Percentiles rank a stretch among this genome's conserved stretches.
Conservation (phyloP, 2,888 invertebrate species). For the Glaucopsyche alexis region DNA sequence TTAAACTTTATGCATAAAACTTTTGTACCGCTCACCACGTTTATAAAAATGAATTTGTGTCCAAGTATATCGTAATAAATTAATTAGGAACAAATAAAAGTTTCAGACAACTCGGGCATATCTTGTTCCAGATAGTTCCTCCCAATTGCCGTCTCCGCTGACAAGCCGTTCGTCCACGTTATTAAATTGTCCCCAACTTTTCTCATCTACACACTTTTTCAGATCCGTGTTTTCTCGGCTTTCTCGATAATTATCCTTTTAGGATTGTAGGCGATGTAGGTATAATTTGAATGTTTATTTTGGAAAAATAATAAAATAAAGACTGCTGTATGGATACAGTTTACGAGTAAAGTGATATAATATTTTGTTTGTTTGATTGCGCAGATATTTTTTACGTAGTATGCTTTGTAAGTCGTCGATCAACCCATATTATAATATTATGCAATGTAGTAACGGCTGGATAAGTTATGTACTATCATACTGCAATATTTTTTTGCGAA, state of each 20-base stretch:
- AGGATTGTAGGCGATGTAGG: neutral
- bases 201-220: constrained; percentile 50
- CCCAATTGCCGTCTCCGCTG: constrained; percentile 41
- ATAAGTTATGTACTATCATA: too few species aligned
- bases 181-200: constrained; percentile 74
- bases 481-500: too few species aligned
- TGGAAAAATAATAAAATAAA: neutral
- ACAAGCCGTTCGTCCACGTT: constrained; percentile 52
- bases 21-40: neutral
- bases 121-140: constrained; percentile 37
- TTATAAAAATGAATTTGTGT: constrained; percentile 1
- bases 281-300: constrained; percentile 13
- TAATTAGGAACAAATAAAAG: constrained; percentile 18
- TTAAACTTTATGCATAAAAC: neutral
- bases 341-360: too few species aligned
- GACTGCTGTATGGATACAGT: too few species aligned
- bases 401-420: too few species aligned
- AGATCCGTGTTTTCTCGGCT: constrained; percentile 21
- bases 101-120: constrained; percentile 9
- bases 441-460: too few species aligned
- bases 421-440: too few species aligned
- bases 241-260: constrained; percentile 35
- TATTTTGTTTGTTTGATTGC: too few species aligned
- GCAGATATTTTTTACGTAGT: too few species aligned
- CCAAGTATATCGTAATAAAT: constrained; percentile 11